phyloP scores from a whole-genome alignment of 2,888 invertebrate genomes.

The Epistrophe grossulariae region DNA sequence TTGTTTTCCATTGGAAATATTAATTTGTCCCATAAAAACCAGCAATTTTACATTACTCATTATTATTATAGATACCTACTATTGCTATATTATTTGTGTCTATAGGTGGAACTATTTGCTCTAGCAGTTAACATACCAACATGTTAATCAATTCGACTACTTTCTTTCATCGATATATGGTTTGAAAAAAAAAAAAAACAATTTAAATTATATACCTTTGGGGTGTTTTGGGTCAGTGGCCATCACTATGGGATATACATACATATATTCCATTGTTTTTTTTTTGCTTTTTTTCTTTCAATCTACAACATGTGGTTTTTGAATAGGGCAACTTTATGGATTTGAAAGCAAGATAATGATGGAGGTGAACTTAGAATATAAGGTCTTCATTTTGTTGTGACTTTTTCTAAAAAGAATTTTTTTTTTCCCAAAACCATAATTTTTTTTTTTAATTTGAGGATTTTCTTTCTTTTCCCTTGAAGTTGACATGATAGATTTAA shows the following conservation, averaged over 20 bases:
- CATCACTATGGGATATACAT: no score
- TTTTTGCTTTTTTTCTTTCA: background rate
- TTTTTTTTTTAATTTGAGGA: no score
- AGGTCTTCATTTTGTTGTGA: no score
- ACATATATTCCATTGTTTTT: no score
- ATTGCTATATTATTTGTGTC: slow-evolving; percentile 25
- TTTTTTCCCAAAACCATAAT: no score
- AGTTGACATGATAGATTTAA: background rate
- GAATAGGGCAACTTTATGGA: background rate
- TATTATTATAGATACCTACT: background rate
- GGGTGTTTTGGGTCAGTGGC: slow-evolving; percentile 30
- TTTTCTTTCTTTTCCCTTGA: no score
- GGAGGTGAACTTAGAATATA: background rate
- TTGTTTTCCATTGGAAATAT: slow-evolving; percentile 7
- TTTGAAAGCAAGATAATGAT: background rate
- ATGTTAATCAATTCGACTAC: slow-evolving; percentile 18
- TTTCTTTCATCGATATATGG: slow-evolving; percentile 16
- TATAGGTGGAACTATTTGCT: slow-evolving; percentile 34
- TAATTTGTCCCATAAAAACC: slow-evolving; percentile 31
- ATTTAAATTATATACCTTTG: slow-evolving; percentile 5
- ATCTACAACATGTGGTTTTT: background rate
- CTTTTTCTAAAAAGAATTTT: no score
- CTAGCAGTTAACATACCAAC: slow-evolving; percentile 34
- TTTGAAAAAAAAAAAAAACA: background rate
- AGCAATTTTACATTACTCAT: slow-evolving; percentile 26